phyloP scores from a whole-genome alignment of 2,797 vertebrate genomes.

The Molossus molossus region DNA sequence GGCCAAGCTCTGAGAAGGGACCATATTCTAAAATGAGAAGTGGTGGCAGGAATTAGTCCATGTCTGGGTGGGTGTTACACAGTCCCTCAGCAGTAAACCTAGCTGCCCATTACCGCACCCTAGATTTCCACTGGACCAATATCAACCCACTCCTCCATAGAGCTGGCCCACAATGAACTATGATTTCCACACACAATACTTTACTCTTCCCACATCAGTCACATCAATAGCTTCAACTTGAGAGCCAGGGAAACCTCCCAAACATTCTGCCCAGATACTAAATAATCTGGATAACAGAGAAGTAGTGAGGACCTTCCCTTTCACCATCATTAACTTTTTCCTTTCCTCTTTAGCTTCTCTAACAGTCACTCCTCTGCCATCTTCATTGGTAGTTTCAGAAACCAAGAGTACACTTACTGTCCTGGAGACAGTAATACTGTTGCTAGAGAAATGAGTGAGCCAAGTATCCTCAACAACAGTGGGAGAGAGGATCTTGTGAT shows the following conservation, averaged over 20 bases:
- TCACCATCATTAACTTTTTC: conserved; percentile 7
- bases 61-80: not conserved
- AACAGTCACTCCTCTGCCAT: not conserved
- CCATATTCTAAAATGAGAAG: not conserved
- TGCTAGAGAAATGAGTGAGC: no score
- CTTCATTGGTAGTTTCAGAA: not conserved
- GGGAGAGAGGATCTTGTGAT: no score
- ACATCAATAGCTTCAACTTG: conserved; percentile 2
- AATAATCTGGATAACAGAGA: conserved; percentile 4
- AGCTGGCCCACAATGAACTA: not conserved
- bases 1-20: not conserved
- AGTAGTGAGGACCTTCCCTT: not conserved
- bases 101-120: not conserved
- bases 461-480: no score
- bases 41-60: not conserved
- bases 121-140: not conserved
- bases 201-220: not conserved
- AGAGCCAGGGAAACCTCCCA: not conserved
- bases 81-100: not conserved
- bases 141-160: not conserved
- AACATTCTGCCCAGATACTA: not conserved
- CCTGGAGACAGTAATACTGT: not conserved
- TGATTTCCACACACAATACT: not conserved
- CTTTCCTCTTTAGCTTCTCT: conserved; percentile 51
- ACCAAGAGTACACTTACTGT: not conserved